A percentile compares a stretch with the other conserved stretches of the same genome.
These are phyloP conservation scores for Zaprionus lachaisei DNA, from an alignment of 1,140 invertebrate species.

Conservation along the genomic window DNA sequence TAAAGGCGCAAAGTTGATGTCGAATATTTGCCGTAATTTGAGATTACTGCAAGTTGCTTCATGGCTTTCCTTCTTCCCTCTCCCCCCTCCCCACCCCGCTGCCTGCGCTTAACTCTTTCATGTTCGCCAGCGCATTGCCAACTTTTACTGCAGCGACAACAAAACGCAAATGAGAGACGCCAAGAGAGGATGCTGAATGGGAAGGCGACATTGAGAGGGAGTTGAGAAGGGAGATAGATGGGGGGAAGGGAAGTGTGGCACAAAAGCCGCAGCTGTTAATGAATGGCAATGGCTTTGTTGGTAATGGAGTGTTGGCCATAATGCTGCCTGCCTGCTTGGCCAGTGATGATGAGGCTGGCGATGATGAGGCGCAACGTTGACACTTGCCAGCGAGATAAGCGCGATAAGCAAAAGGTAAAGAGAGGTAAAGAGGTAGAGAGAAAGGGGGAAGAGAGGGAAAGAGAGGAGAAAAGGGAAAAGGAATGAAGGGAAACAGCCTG, in stretches of 20 bases:
- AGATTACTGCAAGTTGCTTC: conserved; percentile 69
- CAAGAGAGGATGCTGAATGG: background rate
- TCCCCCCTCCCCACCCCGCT: too few relatives aligned
- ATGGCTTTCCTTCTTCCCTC: conserved; percentile 29
- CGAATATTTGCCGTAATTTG: conserved; percentile 80
- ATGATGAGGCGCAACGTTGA: conserved; percentile 55
- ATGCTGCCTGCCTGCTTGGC: conserved; percentile 38
- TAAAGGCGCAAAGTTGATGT: conserved; percentile 13
- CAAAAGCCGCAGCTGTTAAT: conserved; percentile 74
- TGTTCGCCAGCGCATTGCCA: conserved; percentile 47
- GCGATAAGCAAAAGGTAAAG: conserved; percentile 46
- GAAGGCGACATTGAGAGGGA: conserved; percentile 1
- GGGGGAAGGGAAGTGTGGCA: background rate
- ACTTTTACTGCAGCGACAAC: conserved; percentile 70
- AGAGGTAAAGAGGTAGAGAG: background rate
- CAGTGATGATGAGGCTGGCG: conserved; percentile 26
- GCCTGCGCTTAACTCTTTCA: background rate
- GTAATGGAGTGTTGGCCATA: conserved; percentile 80
- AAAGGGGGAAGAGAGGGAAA: background rate
- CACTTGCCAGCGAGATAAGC: conserved; percentile 61
- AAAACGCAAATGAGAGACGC: conserved; percentile 47
- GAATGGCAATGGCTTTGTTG: conserved; percentile 78
- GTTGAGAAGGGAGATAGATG: background rate
- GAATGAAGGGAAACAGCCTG: background rate
- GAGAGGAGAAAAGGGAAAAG: background rate